Percentiles rank a stretch among this genome's conserved stretches.
phyloP scores from a whole-genome alignment of 2,113 vertebrate species.

The Manacus vitellinus region DNA sequence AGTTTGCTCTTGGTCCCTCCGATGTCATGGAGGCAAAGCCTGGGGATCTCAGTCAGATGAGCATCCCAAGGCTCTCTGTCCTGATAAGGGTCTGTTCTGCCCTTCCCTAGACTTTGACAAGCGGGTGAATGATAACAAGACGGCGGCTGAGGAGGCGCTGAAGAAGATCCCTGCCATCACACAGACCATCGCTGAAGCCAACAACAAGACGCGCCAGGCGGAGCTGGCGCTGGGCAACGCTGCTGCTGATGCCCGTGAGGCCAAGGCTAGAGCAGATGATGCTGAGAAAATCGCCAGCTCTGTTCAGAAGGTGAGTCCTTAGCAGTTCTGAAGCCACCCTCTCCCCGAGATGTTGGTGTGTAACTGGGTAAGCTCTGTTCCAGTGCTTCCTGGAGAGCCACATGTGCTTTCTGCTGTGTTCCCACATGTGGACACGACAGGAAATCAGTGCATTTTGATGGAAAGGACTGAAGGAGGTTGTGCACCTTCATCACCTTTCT shows the following conservation, averaged over 20 bases:
- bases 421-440: not conserved
- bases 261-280: conserved; percentile 86
- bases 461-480: not conserved
- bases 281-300: conserved; percentile 86
- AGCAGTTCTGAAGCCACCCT: not conserved
- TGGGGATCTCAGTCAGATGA: not conserved
- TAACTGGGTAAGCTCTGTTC: not conserved
- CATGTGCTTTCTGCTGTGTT: rapidly evolving
- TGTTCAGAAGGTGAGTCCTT: conserved; percentile 85
- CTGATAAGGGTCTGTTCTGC: not conserved
- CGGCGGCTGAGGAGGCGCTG: conserved; percentile 90
- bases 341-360: rapidly evolving
- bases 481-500: not conserved
- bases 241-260: conserved; percentile 83
- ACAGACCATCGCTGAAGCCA: conserved; percentile 87
- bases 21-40: not conserved
- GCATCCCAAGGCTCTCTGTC: not conserved
- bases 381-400: not conserved
- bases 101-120: conserved; percentile 86
- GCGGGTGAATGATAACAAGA: conserved; percentile 96
- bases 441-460: not conserved
- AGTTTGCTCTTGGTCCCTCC: not conserved
- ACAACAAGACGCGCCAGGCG: conserved; percentile 87
- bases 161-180: conserved; percentile 89
- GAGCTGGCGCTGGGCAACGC: conserved; percentile 88